Conservation (phyloP, 2,797 vertebrate species). For the Tamandua tetradactyla region DNA sequence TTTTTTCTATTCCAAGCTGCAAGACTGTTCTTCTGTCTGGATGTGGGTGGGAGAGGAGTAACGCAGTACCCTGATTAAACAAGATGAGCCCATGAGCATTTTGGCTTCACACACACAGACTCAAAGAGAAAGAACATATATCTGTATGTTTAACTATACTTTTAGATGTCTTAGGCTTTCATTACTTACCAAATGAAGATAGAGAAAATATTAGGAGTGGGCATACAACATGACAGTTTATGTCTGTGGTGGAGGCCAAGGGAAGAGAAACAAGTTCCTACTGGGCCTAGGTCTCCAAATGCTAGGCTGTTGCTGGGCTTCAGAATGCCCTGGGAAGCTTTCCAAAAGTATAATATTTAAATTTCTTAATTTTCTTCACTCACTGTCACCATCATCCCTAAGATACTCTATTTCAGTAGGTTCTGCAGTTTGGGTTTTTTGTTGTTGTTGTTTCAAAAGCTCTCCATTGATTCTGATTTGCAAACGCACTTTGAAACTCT, state of each 20-base stretch:
- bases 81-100: too few species aligned
- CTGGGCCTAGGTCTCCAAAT: neutral
- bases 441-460: conserved; percentile 17
- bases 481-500: conserved; percentile 16
- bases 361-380: neutral
- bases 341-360: neutral
- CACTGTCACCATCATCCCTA: neutral
- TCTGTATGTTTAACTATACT: neutral
- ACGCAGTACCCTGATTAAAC: too few species aligned
- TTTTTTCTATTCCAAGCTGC: too few species aligned
- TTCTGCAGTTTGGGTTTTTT: neutral
- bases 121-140: neutral
- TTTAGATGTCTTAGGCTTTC: neutral
- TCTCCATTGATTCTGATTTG: neutral
- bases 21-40: too few species aligned
- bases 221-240: neutral
- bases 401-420: neutral
- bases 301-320: neutral
- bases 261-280: neutral
- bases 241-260: neutral
- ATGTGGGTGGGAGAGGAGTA: too few species aligned
- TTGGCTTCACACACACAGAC: too few species aligned
- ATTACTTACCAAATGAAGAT: neutral
- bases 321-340: neutral
- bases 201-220: neutral